Base-by-base conservation (phyloP, 1,140 invertebrate genomes). In the Macrosteles quadrilineatus region DNA sequence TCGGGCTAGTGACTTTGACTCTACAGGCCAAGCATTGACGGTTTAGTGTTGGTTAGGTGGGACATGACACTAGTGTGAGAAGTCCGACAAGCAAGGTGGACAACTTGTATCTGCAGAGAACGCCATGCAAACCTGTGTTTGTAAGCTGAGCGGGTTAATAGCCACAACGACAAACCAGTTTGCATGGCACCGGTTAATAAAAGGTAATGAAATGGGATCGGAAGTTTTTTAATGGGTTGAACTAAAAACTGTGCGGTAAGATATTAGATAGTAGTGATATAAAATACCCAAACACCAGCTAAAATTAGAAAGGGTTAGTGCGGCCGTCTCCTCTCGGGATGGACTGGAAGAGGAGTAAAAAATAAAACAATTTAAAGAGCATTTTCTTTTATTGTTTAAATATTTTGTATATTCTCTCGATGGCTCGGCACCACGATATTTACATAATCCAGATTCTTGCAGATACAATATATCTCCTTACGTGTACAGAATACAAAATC, bases 401-500 rank as follows among this genome's bases (percentile, higher is more conserved):
- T 50, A 50, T 4, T 50, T 50, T 50, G 4, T 50, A 19, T 19
- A 19, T 19, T 50, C n/a, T 50, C 47, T 50, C 47, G 47, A 50
- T 50, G 47, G 47, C 47, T 50, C 21, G 47, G 47, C 47, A 50
- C 47, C 47, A 50, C 17, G 6, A 50, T 50, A 50, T 50, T 19
- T 50, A 50, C 21, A 23, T 19, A 50, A 50, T 23, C n/a, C 47
- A 50, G 47, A n/a, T 50, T 23, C 47, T 50, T 50, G 47, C 47
- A 50, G 47, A 50, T 50, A 50, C 47, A 50, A 50, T 50, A 50
- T 50, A 50, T 50, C 47, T 50, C 47, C 47, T 50, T 50, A 50
- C 47, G 21, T 50, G 21, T 19, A 50, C n/a, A 50, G n/a, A 50
- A 50, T 50, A 50, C 47, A 50, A 19, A 50, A 23, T 50, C 21